Evolutionary conservation across 1,140 invertebrate species (phyloP).

Genomic region (Homalodisca vitripennis): DNA sequence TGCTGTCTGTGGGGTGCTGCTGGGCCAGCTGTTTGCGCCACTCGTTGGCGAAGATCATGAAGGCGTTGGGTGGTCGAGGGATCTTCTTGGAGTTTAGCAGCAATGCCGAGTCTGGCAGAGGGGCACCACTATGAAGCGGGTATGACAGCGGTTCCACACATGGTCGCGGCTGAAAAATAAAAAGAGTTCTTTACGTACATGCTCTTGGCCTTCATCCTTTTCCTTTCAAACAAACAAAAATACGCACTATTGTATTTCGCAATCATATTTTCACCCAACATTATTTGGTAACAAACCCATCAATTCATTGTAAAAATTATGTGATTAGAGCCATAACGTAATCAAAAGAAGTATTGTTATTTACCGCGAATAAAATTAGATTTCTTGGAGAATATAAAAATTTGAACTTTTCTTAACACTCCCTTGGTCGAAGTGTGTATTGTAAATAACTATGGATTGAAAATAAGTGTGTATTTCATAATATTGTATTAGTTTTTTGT

Average conservation of each 20-base stretch:
- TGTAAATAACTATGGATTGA: no score
- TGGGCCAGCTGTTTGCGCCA: slow-evolving; percentile 57
- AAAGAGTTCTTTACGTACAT: not conserved
- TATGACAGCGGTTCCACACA: not conserved
- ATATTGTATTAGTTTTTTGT: no score
- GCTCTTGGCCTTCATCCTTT: not conserved
- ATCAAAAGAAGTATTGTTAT: no score
- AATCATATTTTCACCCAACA: not conserved
- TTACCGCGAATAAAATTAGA: no score
- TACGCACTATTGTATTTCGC: not conserved
- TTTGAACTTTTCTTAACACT: no score
- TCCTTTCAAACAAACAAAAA: not conserved
- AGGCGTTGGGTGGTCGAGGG: slow-evolving; percentile 62
- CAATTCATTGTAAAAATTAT: no score
- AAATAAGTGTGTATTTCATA: no score
- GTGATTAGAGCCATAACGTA: no score
- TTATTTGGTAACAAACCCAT: no score
- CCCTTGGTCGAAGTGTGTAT: no score
- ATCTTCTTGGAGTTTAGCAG: slow-evolving; percentile 48
- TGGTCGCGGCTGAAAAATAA: not conserved
- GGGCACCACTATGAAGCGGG: not conserved
- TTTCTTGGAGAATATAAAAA: no score
- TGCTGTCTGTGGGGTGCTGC: slow-evolving; percentile 57
- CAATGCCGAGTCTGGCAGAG: not conserved
- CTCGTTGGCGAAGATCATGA: slow-evolving; percentile 65